phyloP scores from a whole-genome alignment of 2,888 invertebrate species.

The Folsomia manolachei region DNA sequence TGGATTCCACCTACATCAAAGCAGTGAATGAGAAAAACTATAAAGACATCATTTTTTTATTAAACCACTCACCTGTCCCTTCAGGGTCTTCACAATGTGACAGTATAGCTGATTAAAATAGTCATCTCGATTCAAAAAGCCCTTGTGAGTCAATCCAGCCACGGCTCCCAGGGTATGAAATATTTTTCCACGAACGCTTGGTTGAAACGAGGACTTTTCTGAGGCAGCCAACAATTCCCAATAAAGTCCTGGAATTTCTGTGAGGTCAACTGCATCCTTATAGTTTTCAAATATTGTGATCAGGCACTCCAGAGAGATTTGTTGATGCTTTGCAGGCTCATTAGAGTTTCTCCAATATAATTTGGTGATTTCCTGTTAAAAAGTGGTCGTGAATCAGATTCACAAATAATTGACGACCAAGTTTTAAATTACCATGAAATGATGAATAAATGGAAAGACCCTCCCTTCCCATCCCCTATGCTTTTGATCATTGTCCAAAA shows the following conservation, averaged over 20 bases:
- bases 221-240: conserved; percentile 27
- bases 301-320: conserved; percentile 41
- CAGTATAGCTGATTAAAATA: conserved; percentile 31
- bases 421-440: conserved; percentile 32
- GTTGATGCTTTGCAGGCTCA: conserved; percentile 42
- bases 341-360: conserved; percentile 36
- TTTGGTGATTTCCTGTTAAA: conserved; percentile 22
- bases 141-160: conserved; percentile 21
- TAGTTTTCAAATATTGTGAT: conserved; percentile 36
- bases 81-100: conserved; percentile 30
- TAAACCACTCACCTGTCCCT: conserved; percentile 35
- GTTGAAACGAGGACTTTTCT: conserved; percentile 38
- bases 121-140: conserved; percentile 27
- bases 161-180: conserved; percentile 43
- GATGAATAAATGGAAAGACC: conserved; percentile 22
- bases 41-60: neutral
- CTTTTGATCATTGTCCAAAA: conserved; percentile 21
- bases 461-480: conserved; percentile 18
- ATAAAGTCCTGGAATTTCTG: conserved; percentile 30
- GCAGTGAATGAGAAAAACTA: conserved; percentile 1
- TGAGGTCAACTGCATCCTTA: conserved; percentile 19
- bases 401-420: conserved; percentile 2
- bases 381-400: no score
- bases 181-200: conserved; percentile 47
- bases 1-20: conserved; percentile 41